Conservation (phyloP, 1,140 invertebrate genomes). For the Idris sp. region DNA sequence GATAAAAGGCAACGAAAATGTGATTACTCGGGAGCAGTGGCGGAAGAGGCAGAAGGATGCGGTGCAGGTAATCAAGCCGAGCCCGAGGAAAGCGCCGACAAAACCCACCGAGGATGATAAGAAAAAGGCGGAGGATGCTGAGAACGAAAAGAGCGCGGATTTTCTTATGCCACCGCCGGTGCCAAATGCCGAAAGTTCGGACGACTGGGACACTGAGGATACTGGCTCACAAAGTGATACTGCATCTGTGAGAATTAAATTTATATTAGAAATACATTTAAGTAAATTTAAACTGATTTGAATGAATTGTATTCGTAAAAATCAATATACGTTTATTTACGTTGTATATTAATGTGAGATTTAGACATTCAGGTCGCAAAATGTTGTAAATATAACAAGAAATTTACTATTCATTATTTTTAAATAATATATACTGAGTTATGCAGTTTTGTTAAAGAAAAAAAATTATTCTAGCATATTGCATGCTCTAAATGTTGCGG, state of each 20-base stretch:
- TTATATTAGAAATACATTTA: too few relatives aligned
- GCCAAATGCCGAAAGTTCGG: slow-evolving; percentile 72
- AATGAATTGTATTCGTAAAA: too few relatives aligned
- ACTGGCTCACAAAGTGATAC: slow-evolving; percentile 74
- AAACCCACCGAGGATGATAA: slow-evolving; percentile 66
- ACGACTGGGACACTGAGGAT: slow-evolving; percentile 78
- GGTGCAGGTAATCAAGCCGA: slow-evolving; percentile 75
- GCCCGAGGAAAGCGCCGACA: slow-evolving; percentile 68
- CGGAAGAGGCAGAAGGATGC: slow-evolving; percentile 75
- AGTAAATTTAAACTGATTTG: too few relatives aligned
- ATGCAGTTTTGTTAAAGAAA: too few relatives aligned
- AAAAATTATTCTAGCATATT: slow-evolving; percentile 44
- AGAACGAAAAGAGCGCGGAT: slow-evolving; percentile 59
- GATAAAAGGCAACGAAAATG: slow-evolving; percentile 80
- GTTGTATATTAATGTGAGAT: too few relatives aligned
- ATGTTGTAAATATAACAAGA: too few relatives aligned
- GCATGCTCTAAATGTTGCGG: slow-evolving; percentile 50
- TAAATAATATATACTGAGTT: too few relatives aligned
- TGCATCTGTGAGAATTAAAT: slow-evolving; percentile 67
- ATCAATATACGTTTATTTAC: too few relatives aligned
- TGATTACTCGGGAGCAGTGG: slow-evolving; percentile 81
- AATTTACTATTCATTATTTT: too few relatives aligned
- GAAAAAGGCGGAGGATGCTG: slow-evolving; percentile 61
- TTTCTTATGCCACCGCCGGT: slow-evolving; percentile 63
- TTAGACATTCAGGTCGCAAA: too few relatives aligned